Evolutionary conservation across 2,888 invertebrate genomes (phyloP), one percentile per base, ranked within the genome.

Genomic region (Drosophila histrio): DNA sequence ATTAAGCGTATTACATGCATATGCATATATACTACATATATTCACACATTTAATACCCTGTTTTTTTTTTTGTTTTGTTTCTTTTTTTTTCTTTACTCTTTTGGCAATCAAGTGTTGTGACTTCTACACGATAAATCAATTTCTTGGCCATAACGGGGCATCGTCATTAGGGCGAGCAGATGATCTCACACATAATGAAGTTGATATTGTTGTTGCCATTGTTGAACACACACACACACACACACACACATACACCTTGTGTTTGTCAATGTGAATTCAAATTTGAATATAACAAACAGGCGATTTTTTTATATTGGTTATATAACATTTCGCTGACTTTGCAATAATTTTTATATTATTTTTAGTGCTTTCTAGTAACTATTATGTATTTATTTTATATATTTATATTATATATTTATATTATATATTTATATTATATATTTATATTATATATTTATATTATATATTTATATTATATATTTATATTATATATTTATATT

Each of bases 131-230:
- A 66, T 71, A 82, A 79, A 79, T 79, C 76, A 82, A 79, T 82
- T 61, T 62, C 24, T 50, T 21, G 50, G 49, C 13, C 46, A 70
- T 49, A 58, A 13, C 59, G 47, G 53, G 47, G 53, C 58, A 61
- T 38, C 36, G 64, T 41, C 58, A 59, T 38, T 52, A 44, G 46
- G 43, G 30, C 32, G 53, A 24, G 32, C 15, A 47, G 77, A 69
- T 65, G 81, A 88, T 84, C 87, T 88, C 83, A 86, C 71, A 69
- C 65, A 60, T 41, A 54, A 68, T 53, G 53, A 36, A 47, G 36
- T 47, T 52, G 30, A 32, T 30, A 32, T 47, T 49, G 50, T 46
- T 57, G 61, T 36, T 43, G 57, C 8, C 17, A n/a, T 21, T 39
- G 22, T 19, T n/a, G n/a, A n/a, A n/a, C n/a, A n/a, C n/a, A n/a